Base-by-base conservation (phyloP, 2,113 vertebrate genomes). In the Pomatorhinus ruficollis region DNA sequence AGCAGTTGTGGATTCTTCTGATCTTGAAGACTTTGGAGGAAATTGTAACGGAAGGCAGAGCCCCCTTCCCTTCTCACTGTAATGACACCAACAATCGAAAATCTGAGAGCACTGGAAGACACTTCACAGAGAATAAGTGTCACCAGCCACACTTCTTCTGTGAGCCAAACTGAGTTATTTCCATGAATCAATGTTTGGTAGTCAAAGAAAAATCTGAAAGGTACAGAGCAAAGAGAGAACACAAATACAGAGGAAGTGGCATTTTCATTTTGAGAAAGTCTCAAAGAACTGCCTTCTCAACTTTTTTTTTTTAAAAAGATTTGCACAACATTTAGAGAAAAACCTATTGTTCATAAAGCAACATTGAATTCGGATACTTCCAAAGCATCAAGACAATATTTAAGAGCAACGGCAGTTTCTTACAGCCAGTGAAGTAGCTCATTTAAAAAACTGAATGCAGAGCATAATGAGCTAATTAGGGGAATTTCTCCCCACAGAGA, bases 401-500 rank as follows among this genome's bases (percentile, higher is more conserved):
- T 72, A 78, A 74, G 17, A 80, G 31, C 45, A 89, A 60, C 17
- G 52, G 20, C 30, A 35, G n/a, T 15, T 85, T 76, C 74, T 69
- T 61, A n/a, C 1, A 74, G 27, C 19, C 78, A 42, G 10, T 47
- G 20, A 95, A 88, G 16, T 1, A 76, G 50, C 44, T 86, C 19
- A 56, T 61, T 60, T 45, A n/a, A 85, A 81, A 54, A 42, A 2
- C 2, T 23, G 31, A 79, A 53, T n/a, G 42, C 54, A 83, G 42
- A 86, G 12, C 39, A 15, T 18, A 86, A 90, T 49, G 63, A 91
- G 44, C 78, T 77, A 69, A 83, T 78, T 30, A 77, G 90, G 96
- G 83, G 79, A 94, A 90, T 83, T 95, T 79, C 71, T 81, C 78
- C 45, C 50, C 10, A 78, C 64, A 80, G 44, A 89, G 40, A 91